Conservation (phyloP, 2,888 invertebrate genomes). For the Digitonthophagus gazella region DNA sequence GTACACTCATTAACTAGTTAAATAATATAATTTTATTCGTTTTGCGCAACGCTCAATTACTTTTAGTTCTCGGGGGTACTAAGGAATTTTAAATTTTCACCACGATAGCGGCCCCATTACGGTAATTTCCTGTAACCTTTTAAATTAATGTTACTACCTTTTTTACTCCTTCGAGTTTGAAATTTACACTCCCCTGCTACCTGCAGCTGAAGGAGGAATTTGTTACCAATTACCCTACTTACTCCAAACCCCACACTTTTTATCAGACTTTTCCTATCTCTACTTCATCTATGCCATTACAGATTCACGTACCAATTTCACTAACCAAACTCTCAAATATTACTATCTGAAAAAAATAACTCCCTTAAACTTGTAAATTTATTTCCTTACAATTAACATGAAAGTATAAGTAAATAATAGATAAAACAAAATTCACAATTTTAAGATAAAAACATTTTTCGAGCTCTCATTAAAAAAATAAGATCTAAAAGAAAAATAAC, state of each 20-base stretch:
- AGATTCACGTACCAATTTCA: too few species aligned
- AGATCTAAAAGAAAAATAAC: too few species aligned
- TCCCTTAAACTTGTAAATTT: too few species aligned
- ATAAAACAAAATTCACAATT: too few species aligned
- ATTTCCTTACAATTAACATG: too few species aligned
- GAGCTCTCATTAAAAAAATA: too few species aligned
- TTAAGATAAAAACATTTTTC: too few species aligned
- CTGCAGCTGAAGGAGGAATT: neutral
- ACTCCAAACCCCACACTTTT: neutral
- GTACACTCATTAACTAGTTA: constrained; percentile 16
- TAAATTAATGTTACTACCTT: neutral
- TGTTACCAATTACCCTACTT: neutral
- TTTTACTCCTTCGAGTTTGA: neutral
- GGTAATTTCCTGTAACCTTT: neutral
- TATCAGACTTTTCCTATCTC: neutral
- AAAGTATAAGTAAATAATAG: too few species aligned
- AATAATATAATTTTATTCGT: constrained; percentile 16
- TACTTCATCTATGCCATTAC: neutral
- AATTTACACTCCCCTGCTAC: neutral
- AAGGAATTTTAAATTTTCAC: constrained; percentile 10
- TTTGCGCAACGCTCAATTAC: constrained; percentile 12
- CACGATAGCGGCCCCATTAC: neutral
- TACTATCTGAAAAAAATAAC: too few species aligned
- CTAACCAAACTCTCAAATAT: too few species aligned
- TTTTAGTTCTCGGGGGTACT: neutral